Conservation (phyloP, 2,113 vertebrate species). For the Machaerirhynchus nigripectus region DNA sequence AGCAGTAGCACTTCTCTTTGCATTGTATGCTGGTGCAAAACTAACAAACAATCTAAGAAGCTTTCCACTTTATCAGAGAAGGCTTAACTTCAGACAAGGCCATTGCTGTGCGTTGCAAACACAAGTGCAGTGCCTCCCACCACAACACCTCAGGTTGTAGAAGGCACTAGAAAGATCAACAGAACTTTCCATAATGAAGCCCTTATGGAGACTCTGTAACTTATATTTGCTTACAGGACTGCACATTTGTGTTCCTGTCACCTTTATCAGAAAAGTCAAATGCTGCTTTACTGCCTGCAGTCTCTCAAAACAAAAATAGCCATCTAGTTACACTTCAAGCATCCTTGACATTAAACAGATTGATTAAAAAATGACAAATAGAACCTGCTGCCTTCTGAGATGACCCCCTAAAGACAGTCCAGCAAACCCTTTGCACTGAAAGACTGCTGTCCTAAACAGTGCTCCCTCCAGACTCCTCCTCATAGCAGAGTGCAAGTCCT, state of each 20-base stretch:
- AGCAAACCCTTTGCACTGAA: not conserved
- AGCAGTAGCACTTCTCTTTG: not conserved
- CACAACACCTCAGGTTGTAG: not conserved
- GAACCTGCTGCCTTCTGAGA: not conserved
- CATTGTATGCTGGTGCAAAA: not conserved
- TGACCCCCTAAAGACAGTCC: not conserved
- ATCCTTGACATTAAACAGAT: not conserved
- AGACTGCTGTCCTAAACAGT: not conserved
- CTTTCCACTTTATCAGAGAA: not conserved
- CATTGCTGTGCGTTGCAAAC: not conserved
- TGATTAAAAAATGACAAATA: not conserved
- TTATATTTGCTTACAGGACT: not conserved
- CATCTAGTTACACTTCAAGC: not conserved
- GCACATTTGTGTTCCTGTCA: not conserved
- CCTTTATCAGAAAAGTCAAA: not conserved
- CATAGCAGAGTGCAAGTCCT: not conserved
- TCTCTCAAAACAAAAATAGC: not conserved
- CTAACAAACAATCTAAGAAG: not conserved
- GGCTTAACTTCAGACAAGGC: not conserved
- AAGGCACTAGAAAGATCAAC: not conserved
- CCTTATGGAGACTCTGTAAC: not conserved
- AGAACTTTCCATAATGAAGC: not conserved
- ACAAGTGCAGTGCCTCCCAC: not conserved
- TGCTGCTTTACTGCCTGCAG: not conserved
- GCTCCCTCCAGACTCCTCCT: conserved; percentile 49